A percentile compares a stretch with the other conserved stretches of the same genome.
Conservation (phyloP, 2,113 vertebrate genomes). For the Loxodonta africana region DNA sequence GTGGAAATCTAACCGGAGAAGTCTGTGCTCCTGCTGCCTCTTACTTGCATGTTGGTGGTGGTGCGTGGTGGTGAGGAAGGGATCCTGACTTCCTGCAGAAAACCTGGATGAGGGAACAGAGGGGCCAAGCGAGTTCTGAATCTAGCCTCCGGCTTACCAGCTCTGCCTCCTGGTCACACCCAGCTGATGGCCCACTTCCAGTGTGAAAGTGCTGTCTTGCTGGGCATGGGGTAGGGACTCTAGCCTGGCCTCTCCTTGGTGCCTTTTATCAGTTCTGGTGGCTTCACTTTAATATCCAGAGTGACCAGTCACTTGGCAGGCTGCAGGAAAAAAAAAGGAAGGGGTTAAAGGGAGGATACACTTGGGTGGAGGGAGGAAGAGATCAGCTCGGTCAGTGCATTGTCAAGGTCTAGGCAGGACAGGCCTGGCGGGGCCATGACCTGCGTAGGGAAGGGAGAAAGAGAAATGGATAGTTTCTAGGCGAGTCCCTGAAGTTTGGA, state of each 20-base stretch:
- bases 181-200: no score
- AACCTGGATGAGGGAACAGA: background rate
- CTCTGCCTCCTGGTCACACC: background rate
- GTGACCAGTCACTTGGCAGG: background rate
- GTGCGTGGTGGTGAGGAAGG: fast-evolving
- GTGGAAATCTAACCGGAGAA: background rate
- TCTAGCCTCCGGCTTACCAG: background rate
- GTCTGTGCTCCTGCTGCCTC: background rate
- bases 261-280: background rate
- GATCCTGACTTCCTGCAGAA: background rate
- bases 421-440: background rate
- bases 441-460: background rate
- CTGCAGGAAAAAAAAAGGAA: background rate
- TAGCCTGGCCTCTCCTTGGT: background rate
- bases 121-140: background rate
- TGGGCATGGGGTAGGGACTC: background rate
- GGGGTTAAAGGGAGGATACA: background rate
- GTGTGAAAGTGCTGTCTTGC: background rate
- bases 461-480: background rate
- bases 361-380: background rate
- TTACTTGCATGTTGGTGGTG: no score
- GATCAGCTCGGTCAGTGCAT: background rate
- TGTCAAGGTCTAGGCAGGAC: background rate
- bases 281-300: background rate
- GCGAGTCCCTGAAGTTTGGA: background rate